These are phyloP conservation scores for Drosophila rellima DNA, from an alignment of 2,888 invertebrate genomes.

Conservation along the genomic window DNA sequence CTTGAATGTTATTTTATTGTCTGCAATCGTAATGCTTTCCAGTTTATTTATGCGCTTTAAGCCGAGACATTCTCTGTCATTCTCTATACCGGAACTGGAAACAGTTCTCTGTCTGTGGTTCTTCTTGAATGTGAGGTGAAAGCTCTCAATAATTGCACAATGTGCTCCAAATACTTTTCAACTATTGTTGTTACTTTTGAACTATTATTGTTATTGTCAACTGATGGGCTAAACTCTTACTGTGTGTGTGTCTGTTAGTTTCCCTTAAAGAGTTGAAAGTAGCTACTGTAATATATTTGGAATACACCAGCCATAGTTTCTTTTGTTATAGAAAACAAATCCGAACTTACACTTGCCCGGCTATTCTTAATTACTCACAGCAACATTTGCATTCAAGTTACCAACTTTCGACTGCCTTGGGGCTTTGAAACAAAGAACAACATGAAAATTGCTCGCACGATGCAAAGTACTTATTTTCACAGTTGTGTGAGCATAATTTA, in stretches of 20 bases:
- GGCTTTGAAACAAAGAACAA: conserved; percentile 19
- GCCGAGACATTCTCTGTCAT: conserved; percentile 9
- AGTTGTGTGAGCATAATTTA: conserved; percentile 26
- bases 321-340: conserved; percentile 25
- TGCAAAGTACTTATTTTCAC: conserved; percentile 24
- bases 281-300: conserved; percentile 47
- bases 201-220: conserved; percentile 29
- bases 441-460: conserved; percentile 2
- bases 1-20: conserved; percentile 33
- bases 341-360: conserved; percentile 5
- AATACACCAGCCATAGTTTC: conserved; percentile 39
- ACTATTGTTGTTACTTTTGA: conserved; percentile 23
- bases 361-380: conserved; percentile 41
- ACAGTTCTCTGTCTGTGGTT: conserved; percentile 1
- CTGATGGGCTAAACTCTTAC: conserved; percentile 10
- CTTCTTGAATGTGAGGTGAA: conserved; percentile 26
- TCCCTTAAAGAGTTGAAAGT: conserved; percentile 3
- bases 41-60: conserved; percentile 31
- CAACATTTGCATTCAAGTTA: conserved; percentile 21
- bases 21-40: conserved; percentile 7
- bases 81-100: not conserved
- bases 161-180: conserved; percentile 36
- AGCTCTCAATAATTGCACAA: conserved; percentile 31
- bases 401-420: conserved; percentile 29
- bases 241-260: not conserved